Evolutionary conservation across 2,797 vertebrate species (phyloP), one percentile per base, ranked within the genome.

Genomic region (Urosaurus nigricauda): DNA sequence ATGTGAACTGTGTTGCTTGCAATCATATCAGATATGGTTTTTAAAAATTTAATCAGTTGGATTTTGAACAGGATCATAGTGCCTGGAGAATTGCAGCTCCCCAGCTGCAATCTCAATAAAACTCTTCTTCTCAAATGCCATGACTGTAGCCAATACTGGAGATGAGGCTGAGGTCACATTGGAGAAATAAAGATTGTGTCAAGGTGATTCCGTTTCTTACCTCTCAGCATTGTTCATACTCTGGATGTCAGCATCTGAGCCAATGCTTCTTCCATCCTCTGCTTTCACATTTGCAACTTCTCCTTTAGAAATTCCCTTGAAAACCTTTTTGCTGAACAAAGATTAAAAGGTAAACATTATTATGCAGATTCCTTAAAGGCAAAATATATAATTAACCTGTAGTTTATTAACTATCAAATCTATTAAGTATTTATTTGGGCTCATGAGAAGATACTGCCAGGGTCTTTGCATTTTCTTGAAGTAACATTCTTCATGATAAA

Each of bases 201-300:
- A 24, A 63, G 32, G 32, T 5, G 0, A 53, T 29, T 29, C 19
- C 29, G 40, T 68, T 89, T 82, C 94, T 97, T 93, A 98, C 98
- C 98, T 98, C 95, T 97, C 96, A 1, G 85, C 90, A 53, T 96
- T 98, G 83, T 12, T 82, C 37, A 96, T 86, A 70, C 95, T 97
- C 32, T 95, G 97, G 37, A 92, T 90, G 2, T 98, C 98, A 95
- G 94, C 94, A 40, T 97, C 97, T 32, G 97, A 95, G 75, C 94
- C 95, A 40, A 90, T 87, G 78, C 91, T 97, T 90, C 87, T 71
- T 47, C 92, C 91, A 91, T 92, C 94, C 88, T 96, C 97, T n/a
- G 86, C 75, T 93, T 94, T 96, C 32, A 87, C 24, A 88, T 90
- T 95, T 1, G 89, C 35, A 1, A 97, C 96, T 94, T 98, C 97